These are phyloP conservation scores for Corapipo altera DNA, from an alignment of 2,113 vertebrate species.

Conservation along the genomic window DNA sequence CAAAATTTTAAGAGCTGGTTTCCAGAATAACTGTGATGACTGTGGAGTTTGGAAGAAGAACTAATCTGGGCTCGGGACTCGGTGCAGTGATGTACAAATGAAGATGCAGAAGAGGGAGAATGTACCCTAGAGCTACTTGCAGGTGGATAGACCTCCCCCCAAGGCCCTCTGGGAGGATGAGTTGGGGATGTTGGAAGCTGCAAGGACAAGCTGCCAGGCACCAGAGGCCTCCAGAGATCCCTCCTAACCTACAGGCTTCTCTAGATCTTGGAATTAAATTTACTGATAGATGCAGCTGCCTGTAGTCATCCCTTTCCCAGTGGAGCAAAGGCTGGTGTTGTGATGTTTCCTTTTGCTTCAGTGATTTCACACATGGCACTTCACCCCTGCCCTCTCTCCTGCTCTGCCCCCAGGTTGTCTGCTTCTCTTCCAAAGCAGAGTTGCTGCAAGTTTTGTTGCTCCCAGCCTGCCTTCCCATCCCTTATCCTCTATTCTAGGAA, in stretches of 20 bases:
- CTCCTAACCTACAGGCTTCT: neutral
- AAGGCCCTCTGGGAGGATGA: neutral
- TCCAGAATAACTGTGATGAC: neutral
- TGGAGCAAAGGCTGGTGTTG: neutral
- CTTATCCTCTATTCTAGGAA: neutral
- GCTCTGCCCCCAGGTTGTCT: neutral
- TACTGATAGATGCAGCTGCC: neutral
- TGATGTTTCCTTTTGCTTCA: neutral
- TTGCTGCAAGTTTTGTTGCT: neutral
- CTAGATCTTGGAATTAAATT: neutral
- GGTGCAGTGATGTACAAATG: neutral
- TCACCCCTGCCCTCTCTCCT: neutral
- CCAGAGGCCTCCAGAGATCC: neutral
- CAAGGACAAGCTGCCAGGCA: neutral
- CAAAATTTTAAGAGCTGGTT: neutral
- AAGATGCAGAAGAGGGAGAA: neutral
- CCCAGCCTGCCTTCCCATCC: neutral
- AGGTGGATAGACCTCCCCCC: neutral
- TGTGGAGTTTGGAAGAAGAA: neutral
- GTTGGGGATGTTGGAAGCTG: neutral
- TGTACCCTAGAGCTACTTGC: fast-evolving
- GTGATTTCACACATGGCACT: neutral
- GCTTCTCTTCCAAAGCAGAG: neutral
- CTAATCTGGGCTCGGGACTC: neutral
- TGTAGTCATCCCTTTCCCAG: neutral